Conservation (phyloP, 2,888 invertebrate species). For the Nycteola revayana region DNA sequence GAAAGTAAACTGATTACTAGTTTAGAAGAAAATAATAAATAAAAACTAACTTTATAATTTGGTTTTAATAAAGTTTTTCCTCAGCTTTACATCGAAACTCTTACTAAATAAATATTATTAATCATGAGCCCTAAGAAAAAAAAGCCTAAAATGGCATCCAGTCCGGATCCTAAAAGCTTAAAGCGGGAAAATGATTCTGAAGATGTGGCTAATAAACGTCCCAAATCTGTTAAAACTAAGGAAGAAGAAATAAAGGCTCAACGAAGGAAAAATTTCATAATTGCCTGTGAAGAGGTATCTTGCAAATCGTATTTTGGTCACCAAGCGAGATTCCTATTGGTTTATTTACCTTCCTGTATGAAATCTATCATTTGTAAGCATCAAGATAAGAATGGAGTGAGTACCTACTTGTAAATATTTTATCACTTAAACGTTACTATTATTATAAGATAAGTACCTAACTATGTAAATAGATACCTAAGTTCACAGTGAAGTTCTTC, state of each 20-base stretch:
- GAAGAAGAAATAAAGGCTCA: slow-evolving; percentile 40
- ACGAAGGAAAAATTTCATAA: slow-evolving; percentile 48
- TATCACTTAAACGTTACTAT: too few relatives aligned
- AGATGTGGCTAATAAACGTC: slow-evolving; percentile 37
- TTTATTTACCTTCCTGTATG: slow-evolving; percentile 55
- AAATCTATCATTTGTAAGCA: slow-evolving; percentile 46
- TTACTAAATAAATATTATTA: too few relatives aligned
- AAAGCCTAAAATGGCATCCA: slow-evolving; percentile 34
- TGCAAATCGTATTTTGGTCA: slow-evolving; percentile 54
- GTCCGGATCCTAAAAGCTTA: slow-evolving; percentile 14
- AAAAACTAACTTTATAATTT: too few relatives aligned
- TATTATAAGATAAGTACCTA: too few relatives aligned
- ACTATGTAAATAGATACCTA: too few relatives aligned
- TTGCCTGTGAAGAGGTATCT: slow-evolving; percentile 64
- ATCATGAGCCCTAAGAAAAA: slow-evolving; percentile 52
- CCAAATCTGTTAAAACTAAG: slow-evolving; percentile 32
- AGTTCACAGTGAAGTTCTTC: too few relatives aligned
- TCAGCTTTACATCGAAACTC: too few relatives aligned
- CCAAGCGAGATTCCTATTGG: slow-evolving; percentile 47
- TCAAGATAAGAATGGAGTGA: slow-evolving; percentile 42
- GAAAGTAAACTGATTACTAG: too few relatives aligned
- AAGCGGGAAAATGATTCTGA: slow-evolving; percentile 35
- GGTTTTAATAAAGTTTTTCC: too few relatives aligned
- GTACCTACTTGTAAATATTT: too few relatives aligned
- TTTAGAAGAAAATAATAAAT: too few relatives aligned